Conservation (phyloP, 1,140 invertebrate genomes). For the Ganaspis sp. region DNA sequence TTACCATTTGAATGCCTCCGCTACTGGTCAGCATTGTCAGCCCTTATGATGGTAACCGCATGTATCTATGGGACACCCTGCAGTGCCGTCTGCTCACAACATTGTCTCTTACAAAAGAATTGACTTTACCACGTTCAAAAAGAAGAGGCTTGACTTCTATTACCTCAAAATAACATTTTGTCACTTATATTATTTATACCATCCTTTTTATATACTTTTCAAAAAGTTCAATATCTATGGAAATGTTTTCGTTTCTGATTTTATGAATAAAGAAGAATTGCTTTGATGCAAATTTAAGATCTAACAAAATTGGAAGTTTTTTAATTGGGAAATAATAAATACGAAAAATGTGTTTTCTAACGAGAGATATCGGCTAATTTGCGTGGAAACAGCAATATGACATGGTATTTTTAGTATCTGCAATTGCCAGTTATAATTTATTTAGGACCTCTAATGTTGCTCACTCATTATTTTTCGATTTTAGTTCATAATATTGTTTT, state of each 20-base stretch:
- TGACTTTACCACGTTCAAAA: background rate
- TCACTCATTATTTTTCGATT: too few relatives aligned
- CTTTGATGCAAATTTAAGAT: too few relatives aligned
- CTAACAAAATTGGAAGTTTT: too few relatives aligned
- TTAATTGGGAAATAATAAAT: too few relatives aligned
- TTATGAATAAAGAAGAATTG: too few relatives aligned
- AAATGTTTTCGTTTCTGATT: background rate
- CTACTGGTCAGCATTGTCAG: constrained; percentile 70
- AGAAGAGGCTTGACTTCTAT: constrained; percentile 23
- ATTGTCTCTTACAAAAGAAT: background rate
- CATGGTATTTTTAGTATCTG: too few relatives aligned
- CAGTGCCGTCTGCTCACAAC: constrained; percentile 49
- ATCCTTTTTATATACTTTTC: background rate
- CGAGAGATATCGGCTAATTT: too few relatives aligned
- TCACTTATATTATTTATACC: constrained; percentile 42
- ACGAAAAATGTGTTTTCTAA: too few relatives aligned
- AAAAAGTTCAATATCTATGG: constrained; percentile 10
- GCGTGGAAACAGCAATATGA: too few relatives aligned
- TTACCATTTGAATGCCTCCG: constrained; percentile 74
- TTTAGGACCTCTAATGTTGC: too few relatives aligned
- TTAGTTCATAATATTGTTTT: too few relatives aligned
- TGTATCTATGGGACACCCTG: constrained; percentile 53
- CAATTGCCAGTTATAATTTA: too few relatives aligned
- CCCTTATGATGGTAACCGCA: constrained; percentile 59
- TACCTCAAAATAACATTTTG: background rate